These are phyloP conservation scores for Leptobrachium leishanense DNA, from an alignment of 2,113 vertebrate species.

Conservation along the genomic window DNA sequence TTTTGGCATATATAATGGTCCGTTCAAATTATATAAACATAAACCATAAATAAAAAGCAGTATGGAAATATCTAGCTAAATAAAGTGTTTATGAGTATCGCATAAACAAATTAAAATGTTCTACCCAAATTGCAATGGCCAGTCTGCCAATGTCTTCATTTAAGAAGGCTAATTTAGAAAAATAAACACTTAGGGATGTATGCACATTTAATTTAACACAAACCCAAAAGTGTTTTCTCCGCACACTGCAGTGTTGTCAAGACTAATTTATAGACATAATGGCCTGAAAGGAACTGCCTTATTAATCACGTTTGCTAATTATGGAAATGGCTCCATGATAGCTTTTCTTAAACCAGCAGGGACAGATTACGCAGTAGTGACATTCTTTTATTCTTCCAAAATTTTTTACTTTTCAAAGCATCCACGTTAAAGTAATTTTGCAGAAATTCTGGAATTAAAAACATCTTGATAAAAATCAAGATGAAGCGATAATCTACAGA, in stretches of 20 bases:
- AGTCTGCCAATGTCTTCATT: conserved; percentile 28
- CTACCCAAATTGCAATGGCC: conserved; percentile 13
- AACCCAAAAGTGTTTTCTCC: conserved; percentile 34
- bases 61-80: neutral
- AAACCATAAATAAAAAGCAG: too few species aligned
- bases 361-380: conserved; percentile 37
- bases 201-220: conserved; percentile 37
- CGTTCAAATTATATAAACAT: too few species aligned
- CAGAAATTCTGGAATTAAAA: neutral
- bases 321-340: conserved; percentile 40
- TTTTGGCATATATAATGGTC: too few species aligned
- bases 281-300: conserved; percentile 43
- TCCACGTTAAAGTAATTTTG: conserved; percentile 27
- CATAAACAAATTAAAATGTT: conserved; percentile 37
- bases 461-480: too few species aligned
- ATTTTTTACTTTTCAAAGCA: conserved; percentile 12
- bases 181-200: conserved; percentile 36
- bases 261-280: conserved; percentile 50
- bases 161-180: conserved; percentile 29
- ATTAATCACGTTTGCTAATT: conserved; percentile 50
- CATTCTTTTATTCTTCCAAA: conserved; percentile 32
- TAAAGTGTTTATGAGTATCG: neutral
- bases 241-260: conserved; percentile 45
- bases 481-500: too few species aligned
- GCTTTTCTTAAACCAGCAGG: conserved; percentile 34